Conservation (phyloP, 2,113 vertebrate species). For the Trochalopteron elliotii region DNA sequence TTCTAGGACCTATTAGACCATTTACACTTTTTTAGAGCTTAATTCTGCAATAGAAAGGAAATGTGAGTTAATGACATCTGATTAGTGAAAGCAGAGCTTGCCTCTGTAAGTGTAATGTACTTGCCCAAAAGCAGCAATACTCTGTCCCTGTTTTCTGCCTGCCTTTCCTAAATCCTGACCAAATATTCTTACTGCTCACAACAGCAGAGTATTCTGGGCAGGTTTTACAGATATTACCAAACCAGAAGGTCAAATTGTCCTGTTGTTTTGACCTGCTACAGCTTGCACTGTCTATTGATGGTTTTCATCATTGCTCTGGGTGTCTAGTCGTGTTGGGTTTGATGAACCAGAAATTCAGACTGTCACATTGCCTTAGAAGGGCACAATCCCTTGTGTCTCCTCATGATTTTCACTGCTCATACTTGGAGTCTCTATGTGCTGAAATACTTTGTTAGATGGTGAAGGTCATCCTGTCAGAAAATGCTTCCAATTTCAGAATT, state of each 20-base stretch:
- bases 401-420: background rate
- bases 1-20: background rate
- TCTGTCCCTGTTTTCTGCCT: background rate
- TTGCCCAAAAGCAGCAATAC: background rate
- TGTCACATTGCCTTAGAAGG: background rate
- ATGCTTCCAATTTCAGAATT: background rate
- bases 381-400: background rate
- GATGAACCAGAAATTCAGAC: background rate
- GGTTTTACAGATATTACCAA: background rate
- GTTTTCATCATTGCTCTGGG: background rate
- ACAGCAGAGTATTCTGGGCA: background rate
- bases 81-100: background rate
- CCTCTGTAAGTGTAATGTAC: background rate
- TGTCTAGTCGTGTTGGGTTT: background rate
- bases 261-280: background rate
- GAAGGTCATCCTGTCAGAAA: conserved; percentile 19
- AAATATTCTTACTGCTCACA: background rate
- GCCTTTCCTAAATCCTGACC: background rate
- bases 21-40: background rate
- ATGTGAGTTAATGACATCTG: background rate
- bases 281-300: background rate
- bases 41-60: background rate
- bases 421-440: background rate
- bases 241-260: background rate
- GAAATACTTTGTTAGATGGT: background rate